Base-by-base conservation (phyloP, 2,888 invertebrate genomes). In the Alloplasta piceator region DNA sequence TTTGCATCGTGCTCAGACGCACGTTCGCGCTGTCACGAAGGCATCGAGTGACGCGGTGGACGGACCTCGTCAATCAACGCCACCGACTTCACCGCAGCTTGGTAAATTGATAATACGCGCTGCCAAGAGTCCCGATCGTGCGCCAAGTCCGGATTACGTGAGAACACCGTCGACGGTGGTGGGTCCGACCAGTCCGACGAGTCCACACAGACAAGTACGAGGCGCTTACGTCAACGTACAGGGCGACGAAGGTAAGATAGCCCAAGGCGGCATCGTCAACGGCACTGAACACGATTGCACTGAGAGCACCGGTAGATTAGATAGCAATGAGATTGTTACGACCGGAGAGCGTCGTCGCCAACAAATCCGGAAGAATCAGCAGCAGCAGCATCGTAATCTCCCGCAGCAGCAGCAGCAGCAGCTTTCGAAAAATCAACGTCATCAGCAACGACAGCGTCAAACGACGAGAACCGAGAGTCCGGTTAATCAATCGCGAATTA, bases 151-250 rank as follows among this genome's bases (percentile, higher is more conserved):
- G 39, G 91, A 90, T 78, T 91, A 92, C 91, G 82, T 91, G 86
- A 75, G 93, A 90, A 88, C 95, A 26, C 94, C 95, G 71, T 93
- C 94, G 87, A 95, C 94, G 71, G 95, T 95, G 83, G 95, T 95
- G 83, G 94, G 94, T 70, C 95, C 95, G 67, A 92, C 90, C 70
- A 91, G 91, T 80, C 92, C 93, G 38, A 93, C 92, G 70, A 89
- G 91, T 91, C 92, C 87, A 87, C 93, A 88, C 88, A 92, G 88
- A 89, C 93, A 90, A 85, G 86, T 91, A 43, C 92, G 93, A 83
- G 96, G 95, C 85, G 95, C 95, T 84, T 96, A 96, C 93, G 95
- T 96, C 91, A 95, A 96, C 93, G 94, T 96, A 90, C 95, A 95
- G 91, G 95, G 95, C 92, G 94, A 94, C 92, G 94, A 95, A 95